Conservation (phyloP, 2,113 vertebrate species). For the Caretta caretta region DNA sequence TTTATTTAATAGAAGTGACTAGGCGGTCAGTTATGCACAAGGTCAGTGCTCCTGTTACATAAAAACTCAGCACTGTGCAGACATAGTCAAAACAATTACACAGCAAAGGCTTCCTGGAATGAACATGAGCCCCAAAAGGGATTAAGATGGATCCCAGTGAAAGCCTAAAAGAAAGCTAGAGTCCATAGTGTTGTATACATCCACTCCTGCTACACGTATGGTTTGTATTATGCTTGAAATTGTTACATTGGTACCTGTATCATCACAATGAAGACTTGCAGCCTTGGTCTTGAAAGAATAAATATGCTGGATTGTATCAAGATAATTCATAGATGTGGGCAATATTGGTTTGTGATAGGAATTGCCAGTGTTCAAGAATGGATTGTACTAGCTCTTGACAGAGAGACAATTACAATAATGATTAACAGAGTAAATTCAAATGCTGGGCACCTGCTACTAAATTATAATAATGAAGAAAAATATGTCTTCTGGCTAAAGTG, state of each 20-base stretch:
- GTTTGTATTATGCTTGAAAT: neutral
- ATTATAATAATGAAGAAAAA: neutral
- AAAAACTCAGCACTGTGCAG: constrained; percentile 28
- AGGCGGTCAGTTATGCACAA: neutral
- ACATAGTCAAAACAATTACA: constrained; percentile 45
- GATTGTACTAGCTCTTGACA: neutral
- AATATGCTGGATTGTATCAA: neutral
- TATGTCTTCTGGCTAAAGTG: too few relatives aligned
- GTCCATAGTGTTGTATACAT: neutral
- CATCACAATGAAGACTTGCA: neutral
- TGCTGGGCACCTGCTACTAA: neutral
- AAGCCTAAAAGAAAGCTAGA: neutral
- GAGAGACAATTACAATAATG: neutral
- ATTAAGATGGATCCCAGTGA: neutral
- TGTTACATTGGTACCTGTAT: neutral
- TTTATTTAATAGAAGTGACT: neutral
- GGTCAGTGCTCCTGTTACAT: constrained; percentile 9
- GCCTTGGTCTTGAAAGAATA: neutral
- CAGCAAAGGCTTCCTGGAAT: constrained; percentile 30
- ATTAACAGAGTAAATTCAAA: neutral
- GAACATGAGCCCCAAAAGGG: neutral
- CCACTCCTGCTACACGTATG: neutral
- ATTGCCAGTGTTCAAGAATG: neutral
- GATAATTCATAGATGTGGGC: neutral
- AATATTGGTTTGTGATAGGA: neutral